Evolutionary conservation across 1,140 invertebrate genomes (phyloP).

Genomic region (Drosophila simulans): DNA sequence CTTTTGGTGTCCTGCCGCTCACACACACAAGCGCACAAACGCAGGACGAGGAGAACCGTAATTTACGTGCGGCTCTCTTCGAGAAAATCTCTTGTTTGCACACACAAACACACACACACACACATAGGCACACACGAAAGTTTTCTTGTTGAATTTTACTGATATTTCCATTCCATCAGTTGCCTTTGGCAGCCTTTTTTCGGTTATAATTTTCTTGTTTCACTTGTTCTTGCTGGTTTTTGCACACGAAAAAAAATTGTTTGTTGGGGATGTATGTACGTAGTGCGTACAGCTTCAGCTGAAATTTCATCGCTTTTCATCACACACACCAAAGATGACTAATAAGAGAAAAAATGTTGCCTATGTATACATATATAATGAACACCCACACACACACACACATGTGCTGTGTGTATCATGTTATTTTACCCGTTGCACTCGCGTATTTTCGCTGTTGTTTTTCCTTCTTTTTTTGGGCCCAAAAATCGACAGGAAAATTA

Average conservation of each 20-base stretch:
- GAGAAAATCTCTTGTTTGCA: slow-evolving; percentile 71
- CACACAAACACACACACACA: slow-evolving; percentile 51
- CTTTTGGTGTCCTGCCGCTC: slow-evolving; percentile 59
- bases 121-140: slow-evolving; percentile 27
- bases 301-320: slow-evolving; percentile 18
- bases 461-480: slow-evolving; percentile 21
- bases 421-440: slow-evolving; percentile 68
- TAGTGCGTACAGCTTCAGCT: slow-evolving; percentile 5
- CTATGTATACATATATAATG: slow-evolving; percentile 5
- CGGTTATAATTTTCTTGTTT: slow-evolving; percentile 37
- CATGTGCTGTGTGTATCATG: slow-evolving; percentile 45
- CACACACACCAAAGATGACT: slow-evolving; percentile 35
- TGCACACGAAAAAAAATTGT: slow-evolving; percentile 32
- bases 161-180: slow-evolving; percentile 62
- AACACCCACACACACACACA: slow-evolving; percentile 20
- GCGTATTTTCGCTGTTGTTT: slow-evolving; percentile 32
- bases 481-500: slow-evolving; percentile 34
- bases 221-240: slow-evolving; percentile 25
- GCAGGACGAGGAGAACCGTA: slow-evolving; percentile 58
- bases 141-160: slow-evolving; percentile 74
- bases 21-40: slow-evolving; percentile 17
- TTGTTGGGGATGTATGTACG: slow-evolving; percentile 5
- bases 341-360: slow-evolving; percentile 35
- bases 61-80: slow-evolving; percentile 69
- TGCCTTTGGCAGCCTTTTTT: slow-evolving; percentile 27